A percentile compares a stretch with the other conserved stretches of the same genome.
Evolutionary conservation across 1,140 invertebrate species (phyloP).

Genomic region (Brachionus rubens): DNA sequence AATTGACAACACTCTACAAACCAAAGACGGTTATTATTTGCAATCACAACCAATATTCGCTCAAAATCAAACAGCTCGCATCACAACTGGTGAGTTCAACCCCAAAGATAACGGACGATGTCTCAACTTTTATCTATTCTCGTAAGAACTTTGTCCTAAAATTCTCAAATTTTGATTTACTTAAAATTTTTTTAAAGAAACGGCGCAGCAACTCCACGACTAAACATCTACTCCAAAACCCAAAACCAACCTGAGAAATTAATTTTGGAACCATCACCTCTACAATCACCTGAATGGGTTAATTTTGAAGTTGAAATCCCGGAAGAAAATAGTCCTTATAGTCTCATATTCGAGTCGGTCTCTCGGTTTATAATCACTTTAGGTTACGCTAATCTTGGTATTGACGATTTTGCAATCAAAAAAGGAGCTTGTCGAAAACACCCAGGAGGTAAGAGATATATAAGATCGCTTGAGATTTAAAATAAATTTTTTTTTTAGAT

Average conservation of each 20-base stretch:
- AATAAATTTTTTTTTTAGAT: not conserved
- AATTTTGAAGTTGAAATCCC: conserved; percentile 11
- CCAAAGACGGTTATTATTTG: conserved; percentile 65
- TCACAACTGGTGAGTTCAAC: conserved; percentile 3
- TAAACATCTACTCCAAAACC: conserved; percentile 10
- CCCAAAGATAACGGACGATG: not conserved
- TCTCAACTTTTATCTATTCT: conserved; percentile 23
- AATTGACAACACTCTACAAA: conserved; percentile 38
- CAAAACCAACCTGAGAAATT: not conserved
- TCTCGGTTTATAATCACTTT: not conserved
- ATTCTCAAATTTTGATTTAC: not conserved
- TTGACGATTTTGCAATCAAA: conserved; percentile 31
- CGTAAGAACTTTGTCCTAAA: not conserved
- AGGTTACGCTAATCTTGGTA: conserved; percentile 10
- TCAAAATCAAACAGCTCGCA: not conserved
- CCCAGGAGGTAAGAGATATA: not conserved
- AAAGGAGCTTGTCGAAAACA: conserved; percentile 14
- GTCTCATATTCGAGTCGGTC: not conserved
- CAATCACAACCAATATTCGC: not conserved
- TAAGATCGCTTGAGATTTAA: not conserved
- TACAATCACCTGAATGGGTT: conserved; percentile 6
- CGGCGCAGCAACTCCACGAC: not conserved
- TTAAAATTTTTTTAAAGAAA: not conserved
- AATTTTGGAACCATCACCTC: not conserved
- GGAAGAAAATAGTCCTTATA: not conserved